phyloP scores from a whole-genome alignment of 2,113 vertebrate species.

The Loxodonta africana region DNA sequence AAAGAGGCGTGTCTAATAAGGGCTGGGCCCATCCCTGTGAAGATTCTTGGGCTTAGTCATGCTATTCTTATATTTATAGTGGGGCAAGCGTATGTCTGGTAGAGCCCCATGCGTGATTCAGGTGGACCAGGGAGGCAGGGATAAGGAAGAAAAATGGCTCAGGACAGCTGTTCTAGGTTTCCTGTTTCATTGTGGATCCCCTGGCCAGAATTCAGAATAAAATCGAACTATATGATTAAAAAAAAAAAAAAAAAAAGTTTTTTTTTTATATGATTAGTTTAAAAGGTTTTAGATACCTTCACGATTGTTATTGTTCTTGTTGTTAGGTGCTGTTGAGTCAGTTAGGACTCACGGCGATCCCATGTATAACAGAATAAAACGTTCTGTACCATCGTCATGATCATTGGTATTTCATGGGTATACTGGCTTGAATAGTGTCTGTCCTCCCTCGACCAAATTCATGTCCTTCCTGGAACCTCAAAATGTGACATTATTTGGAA shows the following conservation, averaged over 20 bases:
- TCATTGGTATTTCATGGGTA: neutral
- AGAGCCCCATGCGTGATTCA: rapidly evolving
- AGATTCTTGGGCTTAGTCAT: neutral
- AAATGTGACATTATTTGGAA: neutral
- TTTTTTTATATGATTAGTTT: neutral
- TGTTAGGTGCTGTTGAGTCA: neutral
- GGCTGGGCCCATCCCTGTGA: neutral
- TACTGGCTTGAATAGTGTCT: neutral
- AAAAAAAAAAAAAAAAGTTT: too few species aligned
- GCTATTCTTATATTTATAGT: neutral
- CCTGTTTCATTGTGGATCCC: neutral
- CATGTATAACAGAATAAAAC: neutral
- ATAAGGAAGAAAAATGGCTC: neutral
- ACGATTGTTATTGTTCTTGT: neutral
- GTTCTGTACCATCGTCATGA: neutral
- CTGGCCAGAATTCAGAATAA: neutral
- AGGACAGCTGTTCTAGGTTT: neutral
- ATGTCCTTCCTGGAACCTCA: neutral
- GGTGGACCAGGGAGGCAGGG: neutral
- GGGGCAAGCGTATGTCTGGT: neutral
- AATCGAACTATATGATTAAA: rapidly evolving
- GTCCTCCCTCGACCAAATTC: neutral
- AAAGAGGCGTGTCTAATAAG: neutral
- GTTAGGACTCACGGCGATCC: neutral
- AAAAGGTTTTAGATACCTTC: neutral